phyloP scores from a whole-genome alignment of 1,140 invertebrate genomes.

The Idris sp. region DNA sequence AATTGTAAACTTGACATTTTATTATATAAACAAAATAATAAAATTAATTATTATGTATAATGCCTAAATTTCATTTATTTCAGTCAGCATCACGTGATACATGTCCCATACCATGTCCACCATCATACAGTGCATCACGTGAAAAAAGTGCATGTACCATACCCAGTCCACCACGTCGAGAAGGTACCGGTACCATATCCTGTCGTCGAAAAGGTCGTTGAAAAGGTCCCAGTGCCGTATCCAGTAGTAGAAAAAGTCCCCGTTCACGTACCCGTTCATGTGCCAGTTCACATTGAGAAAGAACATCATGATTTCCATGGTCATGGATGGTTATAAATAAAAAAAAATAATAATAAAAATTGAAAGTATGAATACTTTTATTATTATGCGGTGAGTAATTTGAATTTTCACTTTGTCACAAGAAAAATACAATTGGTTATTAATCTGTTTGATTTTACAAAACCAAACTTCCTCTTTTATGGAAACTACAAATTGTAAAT shows the following conservation, averaged over 20 bases:
- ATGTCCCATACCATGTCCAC: no score
- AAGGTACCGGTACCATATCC: slow-evolving; percentile 36
- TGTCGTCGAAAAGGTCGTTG: slow-evolving; percentile 50
- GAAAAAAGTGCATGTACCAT: slow-evolving; percentile 48
- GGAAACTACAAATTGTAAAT: no score
- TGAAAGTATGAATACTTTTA: slow-evolving; percentile 19
- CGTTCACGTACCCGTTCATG: slow-evolving; percentile 34
- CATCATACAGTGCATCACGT: not conserved
- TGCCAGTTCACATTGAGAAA: slow-evolving; percentile 35
- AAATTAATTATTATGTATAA: no score
- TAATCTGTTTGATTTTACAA: no score
- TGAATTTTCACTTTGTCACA: no score
- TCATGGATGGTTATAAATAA: slow-evolving; percentile 30
- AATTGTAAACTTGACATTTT: no score
- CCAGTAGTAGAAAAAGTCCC: slow-evolving; percentile 44
- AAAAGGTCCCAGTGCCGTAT: slow-evolving; percentile 44
- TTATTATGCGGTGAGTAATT: slow-evolving; percentile 27
- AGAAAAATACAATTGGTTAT: no score
- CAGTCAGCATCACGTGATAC: no score
- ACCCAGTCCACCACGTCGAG: slow-evolving; percentile 48
- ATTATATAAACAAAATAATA: no score
- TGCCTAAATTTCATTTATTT: no score
- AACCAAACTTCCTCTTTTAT: no score
- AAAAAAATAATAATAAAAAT: not conserved
- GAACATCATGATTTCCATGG: slow-evolving; percentile 15